phyloP scores from a whole-genome alignment of 2,888 invertebrate species.

The Nowickia ferox region DNA sequence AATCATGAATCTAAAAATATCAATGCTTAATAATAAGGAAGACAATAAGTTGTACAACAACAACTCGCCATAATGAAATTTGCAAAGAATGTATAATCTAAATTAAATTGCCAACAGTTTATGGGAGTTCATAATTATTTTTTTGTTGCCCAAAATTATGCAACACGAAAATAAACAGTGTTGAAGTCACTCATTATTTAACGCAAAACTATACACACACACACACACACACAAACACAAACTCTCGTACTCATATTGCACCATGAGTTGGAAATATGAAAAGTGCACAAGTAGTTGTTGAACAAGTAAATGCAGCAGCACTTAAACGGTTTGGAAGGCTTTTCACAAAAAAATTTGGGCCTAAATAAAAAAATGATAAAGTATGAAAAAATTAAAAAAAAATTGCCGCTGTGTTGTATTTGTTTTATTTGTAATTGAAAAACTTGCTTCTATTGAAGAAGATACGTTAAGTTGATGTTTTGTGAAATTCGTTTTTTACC shows the following conservation, averaged over 20 bases:
- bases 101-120: slow-evolving; percentile 46
- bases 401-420: neutral
- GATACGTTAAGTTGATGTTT: slow-evolving; percentile 5
- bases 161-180: slow-evolving; percentile 18
- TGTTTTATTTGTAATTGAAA: neutral
- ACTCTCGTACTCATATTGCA: neutral
- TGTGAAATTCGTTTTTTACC: slow-evolving; percentile 16
- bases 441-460: neutral
- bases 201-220: neutral
- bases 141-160: slow-evolving; percentile 50
- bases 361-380: slow-evolving; percentile 16
- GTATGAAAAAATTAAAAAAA: neutral
- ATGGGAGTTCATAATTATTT: slow-evolving; percentile 19
- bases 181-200: slow-evolving; percentile 35
- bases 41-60: neutral
- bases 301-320: too few relatives aligned
- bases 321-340: too few relatives aligned
- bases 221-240: neutral
- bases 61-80: neutral
- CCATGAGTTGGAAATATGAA: neutral
- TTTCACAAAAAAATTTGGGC: slow-evolving; percentile 27
- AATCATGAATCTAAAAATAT: too few relatives aligned
- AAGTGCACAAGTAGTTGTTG: neutral
- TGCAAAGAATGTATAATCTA: neutral
- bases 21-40: too few relatives aligned